Evolutionary conservation across 2,888 invertebrate species (phyloP), one percentile per base, ranked within the genome.

Genomic region (Brenthis daphne): DNA sequence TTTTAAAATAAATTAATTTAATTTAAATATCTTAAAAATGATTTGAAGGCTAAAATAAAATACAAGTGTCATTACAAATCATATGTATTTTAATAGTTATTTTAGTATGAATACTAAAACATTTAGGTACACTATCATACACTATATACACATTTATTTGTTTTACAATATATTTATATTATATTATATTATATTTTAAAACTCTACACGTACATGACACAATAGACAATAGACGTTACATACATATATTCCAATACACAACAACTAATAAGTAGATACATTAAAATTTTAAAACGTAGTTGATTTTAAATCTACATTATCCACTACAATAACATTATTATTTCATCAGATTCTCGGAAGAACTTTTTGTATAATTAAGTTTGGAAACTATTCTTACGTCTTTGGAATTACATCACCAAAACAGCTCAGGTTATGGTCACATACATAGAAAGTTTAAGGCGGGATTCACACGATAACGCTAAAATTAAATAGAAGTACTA

Each of bases 371-470:
- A 82, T 79, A 81, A 83, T 85, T 83, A 85, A 84, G 83, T 83
- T 86, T 85, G 88, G 76, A 88, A 85, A 90, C 87, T 92, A 92
- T 87, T 85, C 84, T 88, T 91, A 92, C 89, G 82, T 92, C 92
- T 92, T 92, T 92, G 92, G 92, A 92, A 91, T 90, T 85, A 89
- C 89, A 91, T 92, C 92, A 92, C 92, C 92, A 90, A 90, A 91
- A 92, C 87, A 85, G 84, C 87, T 86, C 86, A 80, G 85, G 89
- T 90, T 92, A 92, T 92, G 92, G 92, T 90, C 92, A 92, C 90
- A 88, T 83, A 82, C 80, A 79, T 86, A 85, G 75, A 77, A 75
- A 78, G 68, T 83, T 88, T 86, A 84, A 91, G 92, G 92, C 92
- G 92, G 92, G 92, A 89, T 89, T 83, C 81, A 82, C 79, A 81